Percentiles rank a stretch among this genome's conserved stretches.
Evolutionary conservation across 2,888 invertebrate species (phyloP).

Genomic region (Cosmia pyralina): DNA sequence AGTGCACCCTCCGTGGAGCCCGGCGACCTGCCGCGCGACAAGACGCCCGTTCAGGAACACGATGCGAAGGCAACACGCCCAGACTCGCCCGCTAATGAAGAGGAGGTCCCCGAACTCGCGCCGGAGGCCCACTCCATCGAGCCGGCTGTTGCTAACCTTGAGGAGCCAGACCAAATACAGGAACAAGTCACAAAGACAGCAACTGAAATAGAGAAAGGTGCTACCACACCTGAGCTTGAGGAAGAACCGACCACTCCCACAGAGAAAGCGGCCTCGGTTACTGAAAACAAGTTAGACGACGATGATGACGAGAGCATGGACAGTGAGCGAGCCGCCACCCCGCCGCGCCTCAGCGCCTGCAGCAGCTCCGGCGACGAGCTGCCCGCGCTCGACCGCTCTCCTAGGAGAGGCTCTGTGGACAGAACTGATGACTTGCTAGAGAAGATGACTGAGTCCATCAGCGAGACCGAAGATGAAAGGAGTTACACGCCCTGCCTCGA

Average conservation of each 20-base stretch:
- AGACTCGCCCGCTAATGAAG: background rate
- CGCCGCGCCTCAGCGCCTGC: slow-evolving; percentile 3
- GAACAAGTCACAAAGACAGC: slow-evolving; percentile 14
- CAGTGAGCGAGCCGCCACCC: slow-evolving; percentile 13
- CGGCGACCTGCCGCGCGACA: background rate
- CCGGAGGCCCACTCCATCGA: background rate
- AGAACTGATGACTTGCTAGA: slow-evolving; percentile 71
- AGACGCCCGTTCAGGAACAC: background rate
- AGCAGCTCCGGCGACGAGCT: slow-evolving; percentile 43
- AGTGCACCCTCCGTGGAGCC: slow-evolving; percentile 50
- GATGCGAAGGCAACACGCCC: background rate
- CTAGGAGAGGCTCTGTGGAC: slow-evolving; percentile 37
- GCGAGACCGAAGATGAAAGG: slow-evolving; percentile 91
- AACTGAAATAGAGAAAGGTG: slow-evolving; percentile 13
- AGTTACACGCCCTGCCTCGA: slow-evolving; percentile 94
- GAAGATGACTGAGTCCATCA: slow-evolving; percentile 91
- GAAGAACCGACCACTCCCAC: slow-evolving; percentile 38
- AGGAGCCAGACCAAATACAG: background rate
- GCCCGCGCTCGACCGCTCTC: slow-evolving; percentile 19
- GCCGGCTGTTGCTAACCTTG: background rate
- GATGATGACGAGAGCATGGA: slow-evolving; percentile 54
- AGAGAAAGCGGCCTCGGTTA: slow-evolving; percentile 12
- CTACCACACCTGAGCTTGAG: slow-evolving; percentile 32
- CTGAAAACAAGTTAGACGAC: slow-evolving; percentile 38
- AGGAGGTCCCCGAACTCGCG: background rate